These are phyloP conservation scores for Nibea coibor DNA, from an alignment of 2,113 vertebrate genomes.

Conservation along the genomic window DNA sequence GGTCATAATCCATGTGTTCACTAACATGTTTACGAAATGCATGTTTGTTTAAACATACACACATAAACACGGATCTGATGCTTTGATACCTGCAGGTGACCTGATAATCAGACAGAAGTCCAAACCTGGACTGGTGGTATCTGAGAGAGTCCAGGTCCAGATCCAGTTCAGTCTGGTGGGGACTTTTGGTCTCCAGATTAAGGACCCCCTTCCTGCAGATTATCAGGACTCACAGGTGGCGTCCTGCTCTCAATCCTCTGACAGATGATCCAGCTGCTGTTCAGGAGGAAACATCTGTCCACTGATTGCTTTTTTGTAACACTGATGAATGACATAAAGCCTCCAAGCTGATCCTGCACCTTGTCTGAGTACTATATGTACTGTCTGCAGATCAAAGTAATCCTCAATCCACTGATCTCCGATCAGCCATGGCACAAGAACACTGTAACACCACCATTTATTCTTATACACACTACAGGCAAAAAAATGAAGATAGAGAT, in stretches of 20 bases:
- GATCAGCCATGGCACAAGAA: background rate
- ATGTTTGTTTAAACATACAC: background rate
- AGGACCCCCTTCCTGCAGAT: conserved; percentile 27
- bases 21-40: no score
- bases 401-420: background rate
- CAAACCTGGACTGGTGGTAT: no score
- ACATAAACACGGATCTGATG: no score
- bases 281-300: conserved; percentile 77
- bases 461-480: no score
- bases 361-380: conserved; percentile 71
- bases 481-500: no score
- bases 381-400: conserved; percentile 58
- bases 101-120: no score
- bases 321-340: conserved; percentile 73
- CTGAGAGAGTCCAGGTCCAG: no score
- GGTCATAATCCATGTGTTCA: background rate
- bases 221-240: conserved; percentile 66
- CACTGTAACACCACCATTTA: no score
- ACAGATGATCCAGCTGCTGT: conserved; percentile 65
- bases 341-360: conserved; percentile 65
- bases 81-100: no score
- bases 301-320: conserved; percentile 76
- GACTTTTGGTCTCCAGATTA: conserved; percentile 26
- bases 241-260: conserved; percentile 69
- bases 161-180: no score